Conservation (phyloP, 2,113 vertebrate genomes). For the Rhabdomys dilectus region DNA sequence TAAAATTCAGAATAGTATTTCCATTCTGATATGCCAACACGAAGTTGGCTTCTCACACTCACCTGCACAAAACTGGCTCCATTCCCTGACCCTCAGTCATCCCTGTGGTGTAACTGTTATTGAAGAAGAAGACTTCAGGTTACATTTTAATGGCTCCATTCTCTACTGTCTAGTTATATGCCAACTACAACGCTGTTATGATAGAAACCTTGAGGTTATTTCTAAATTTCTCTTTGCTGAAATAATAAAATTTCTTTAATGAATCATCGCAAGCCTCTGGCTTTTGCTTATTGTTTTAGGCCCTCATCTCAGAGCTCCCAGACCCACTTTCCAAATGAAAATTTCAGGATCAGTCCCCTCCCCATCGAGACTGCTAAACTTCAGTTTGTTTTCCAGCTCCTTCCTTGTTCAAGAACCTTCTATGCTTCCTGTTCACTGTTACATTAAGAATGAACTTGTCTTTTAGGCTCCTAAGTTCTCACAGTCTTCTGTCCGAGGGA, state of each 20-base stretch:
- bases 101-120: neutral
- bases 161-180: neutral
- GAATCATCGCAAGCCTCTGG: neutral
- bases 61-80: neutral
- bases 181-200: neutral
- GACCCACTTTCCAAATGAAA: neutral
- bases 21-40: neutral
- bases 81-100: neutral
- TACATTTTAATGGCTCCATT: neutral
- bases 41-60: neutral
- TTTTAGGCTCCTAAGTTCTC: neutral
- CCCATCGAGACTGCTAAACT: neutral
- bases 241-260: constrained; percentile 2
- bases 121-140: neutral
- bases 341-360: neutral
- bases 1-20: neutral
- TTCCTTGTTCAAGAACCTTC: neutral
- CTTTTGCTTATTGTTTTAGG: neutral
- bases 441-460: neutral
- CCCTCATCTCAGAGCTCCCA: neutral
- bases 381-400: neutral
- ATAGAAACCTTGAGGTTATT: neutral
- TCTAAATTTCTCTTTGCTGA: constrained; percentile 35
- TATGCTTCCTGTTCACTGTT: neutral
- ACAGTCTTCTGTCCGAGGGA: neutral